These are phyloP conservation scores for Dendrocopos noguchii DNA, from an alignment of 2,113 vertebrate species.

Conservation along the genomic window DNA sequence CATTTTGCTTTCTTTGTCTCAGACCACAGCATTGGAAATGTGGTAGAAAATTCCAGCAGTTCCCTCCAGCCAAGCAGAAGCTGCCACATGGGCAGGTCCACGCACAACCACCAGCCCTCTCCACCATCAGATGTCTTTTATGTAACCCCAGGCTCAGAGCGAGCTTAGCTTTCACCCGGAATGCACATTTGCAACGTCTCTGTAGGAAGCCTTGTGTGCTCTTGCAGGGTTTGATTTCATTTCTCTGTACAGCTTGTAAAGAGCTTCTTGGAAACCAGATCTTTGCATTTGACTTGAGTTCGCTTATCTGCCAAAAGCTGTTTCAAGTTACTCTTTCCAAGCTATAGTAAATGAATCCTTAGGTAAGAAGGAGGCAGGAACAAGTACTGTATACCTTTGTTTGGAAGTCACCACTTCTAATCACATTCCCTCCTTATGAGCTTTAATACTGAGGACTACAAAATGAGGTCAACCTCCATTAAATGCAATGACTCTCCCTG, in stretches of 20 bases:
- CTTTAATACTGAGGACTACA: not conserved
- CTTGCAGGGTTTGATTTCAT: not conserved
- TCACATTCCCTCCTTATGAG: not conserved
- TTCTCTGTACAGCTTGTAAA: slow-evolving; percentile 15
- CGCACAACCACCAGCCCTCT: not conserved
- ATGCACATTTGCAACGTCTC: not conserved
- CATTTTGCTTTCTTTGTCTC: slow-evolving; percentile 21
- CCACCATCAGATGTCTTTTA: not conserved
- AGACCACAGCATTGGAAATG: not conserved
- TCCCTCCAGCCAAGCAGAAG: not conserved
- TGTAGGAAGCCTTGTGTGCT: not conserved
- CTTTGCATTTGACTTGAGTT: slow-evolving; percentile 9
- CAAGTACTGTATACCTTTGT: not conserved
- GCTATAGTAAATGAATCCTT: not conserved
- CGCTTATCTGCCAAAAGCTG: slow-evolving; percentile 5
- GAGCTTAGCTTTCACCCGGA: not conserved
- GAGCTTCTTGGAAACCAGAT: slow-evolving; percentile 49
- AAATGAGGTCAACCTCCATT: slow-evolving; percentile 40
- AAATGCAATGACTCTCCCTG: slow-evolving; percentile 28
- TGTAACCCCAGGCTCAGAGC: not conserved
- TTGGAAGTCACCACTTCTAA: not conserved
- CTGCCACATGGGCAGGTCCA: not conserved
- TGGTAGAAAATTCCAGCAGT: not conserved
- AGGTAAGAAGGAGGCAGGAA: not conserved
- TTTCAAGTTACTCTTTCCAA: slow-evolving; percentile 51